Base-by-base conservation (phyloP, 2,797 vertebrate genomes). In the Spinus olivaceus region DNA sequence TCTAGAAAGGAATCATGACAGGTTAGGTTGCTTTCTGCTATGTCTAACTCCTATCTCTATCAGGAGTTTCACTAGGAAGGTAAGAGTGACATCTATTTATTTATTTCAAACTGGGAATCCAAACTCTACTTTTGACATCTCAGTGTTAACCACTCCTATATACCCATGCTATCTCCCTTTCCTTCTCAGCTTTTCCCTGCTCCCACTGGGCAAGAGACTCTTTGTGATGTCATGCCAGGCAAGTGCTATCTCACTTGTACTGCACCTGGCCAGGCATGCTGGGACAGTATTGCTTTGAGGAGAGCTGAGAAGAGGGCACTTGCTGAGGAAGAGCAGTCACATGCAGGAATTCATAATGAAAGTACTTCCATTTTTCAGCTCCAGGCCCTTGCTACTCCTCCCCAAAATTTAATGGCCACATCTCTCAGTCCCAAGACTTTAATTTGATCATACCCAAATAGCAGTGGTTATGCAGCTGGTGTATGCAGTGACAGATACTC, bases 201-300 rank as follows among this genome's bases (percentile, higher is more conserved):
- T 73, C 20, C 50, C 25, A 47, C 3, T 28, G 28, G 19, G 18
- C 10, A 54, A 61, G 30, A 54, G 13, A 25, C 2, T 63, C 35
- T 28, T 33, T 97, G 96, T 82, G 97, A 98, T 98, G 6, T 98
- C 98, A 95, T 98, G 98, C 98, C 97, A 90, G 47, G 64, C 17
- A 63, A 50, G 30, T 14, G 16, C 42, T 69, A 12, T 50, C 37
- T 69, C 47, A 9, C 13, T 14, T 21, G 32, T 13, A 30, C 20
- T 19, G 56, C 56, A 44, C 8, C 24, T 35, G 46, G 21, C 27
- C 44, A 67, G 28, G 16, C 23, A 14, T 22, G 11, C 14, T 14
- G 44, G 51, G 42, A n/a, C 23, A 33, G 23, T 44, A 72, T 53
- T 67, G 16, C 12, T 86, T 67, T 9, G 14, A 67, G 86, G 44